Evolutionary conservation across 1,140 invertebrate genomes (phyloP).

Genomic region (Heliconius hermathena): DNA sequence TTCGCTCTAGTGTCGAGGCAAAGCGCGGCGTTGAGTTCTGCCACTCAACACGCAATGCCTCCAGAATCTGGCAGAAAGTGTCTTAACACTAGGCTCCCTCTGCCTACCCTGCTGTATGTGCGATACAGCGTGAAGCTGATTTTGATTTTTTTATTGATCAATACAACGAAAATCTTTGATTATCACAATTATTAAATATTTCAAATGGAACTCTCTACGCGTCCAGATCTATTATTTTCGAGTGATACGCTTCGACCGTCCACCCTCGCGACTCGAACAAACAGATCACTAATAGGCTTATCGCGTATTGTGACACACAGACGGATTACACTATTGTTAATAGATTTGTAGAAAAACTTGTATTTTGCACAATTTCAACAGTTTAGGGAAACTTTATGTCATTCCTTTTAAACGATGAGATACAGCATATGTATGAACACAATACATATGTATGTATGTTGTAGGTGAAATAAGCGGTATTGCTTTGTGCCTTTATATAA

Average conservation of each 20-base stretch:
- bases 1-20: too few relatives aligned
- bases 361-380: conserved; percentile 52
- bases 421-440: background rate
- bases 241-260: background rate
- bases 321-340: conserved; percentile 39
- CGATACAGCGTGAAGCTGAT: too few relatives aligned
- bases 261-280: background rate
- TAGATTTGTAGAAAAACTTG: conserved; percentile 52
- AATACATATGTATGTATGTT: background rate
- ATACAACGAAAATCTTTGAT: too few relatives aligned
- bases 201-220: too few relatives aligned
- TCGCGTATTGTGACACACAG: conserved; percentile 38
- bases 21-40: too few relatives aligned
- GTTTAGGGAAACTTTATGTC: background rate
- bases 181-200: too few relatives aligned
- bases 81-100: too few relatives aligned
- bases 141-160: too few relatives aligned
- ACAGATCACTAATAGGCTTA: conserved; percentile 31
- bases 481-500: too few relatives aligned
- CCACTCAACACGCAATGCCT: too few relatives aligned
- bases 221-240: background rate
- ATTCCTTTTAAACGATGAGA: background rate
- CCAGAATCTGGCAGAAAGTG: too few relatives aligned
- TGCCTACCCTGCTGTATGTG: too few relatives aligned
- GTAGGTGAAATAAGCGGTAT: background rate